These are phyloP conservation scores for Aurelia sp. DNA, from an alignment of 30 jellyfish, hydroid and myxozoan species.

Conservation along the genomic window DNA sequence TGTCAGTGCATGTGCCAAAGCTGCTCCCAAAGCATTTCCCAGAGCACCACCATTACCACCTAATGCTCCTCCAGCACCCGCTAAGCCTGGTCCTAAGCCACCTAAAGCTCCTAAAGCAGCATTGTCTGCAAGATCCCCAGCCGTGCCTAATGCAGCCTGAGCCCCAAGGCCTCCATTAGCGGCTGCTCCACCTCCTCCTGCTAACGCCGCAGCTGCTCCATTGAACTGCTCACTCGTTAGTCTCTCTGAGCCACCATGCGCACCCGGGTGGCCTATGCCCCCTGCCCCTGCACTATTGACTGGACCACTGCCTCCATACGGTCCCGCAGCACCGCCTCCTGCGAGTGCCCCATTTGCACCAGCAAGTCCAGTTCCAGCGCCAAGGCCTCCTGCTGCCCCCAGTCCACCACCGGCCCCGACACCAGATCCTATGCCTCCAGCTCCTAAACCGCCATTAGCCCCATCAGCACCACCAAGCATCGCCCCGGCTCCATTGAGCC, in stretches of 20 bases:
- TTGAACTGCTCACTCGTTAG: conserved; percentile 75
- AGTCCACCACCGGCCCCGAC: conserved; percentile 29
- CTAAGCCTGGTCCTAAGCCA: neutral
- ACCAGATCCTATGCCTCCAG: conserved; percentile 44
- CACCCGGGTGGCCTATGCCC: conserved; percentile 52
- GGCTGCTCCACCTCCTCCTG: conserved; percentile 38
- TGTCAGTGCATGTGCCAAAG: conserved; percentile 24
- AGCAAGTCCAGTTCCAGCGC: neutral
- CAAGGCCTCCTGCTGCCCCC: conserved; percentile 36
- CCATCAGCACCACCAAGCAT: conserved; percentile 66
- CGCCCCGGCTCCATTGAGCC: conserved; percentile 51
- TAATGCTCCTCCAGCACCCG: conserved; percentile 28
- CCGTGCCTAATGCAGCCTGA: conserved; percentile 33
- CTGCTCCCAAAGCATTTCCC: conserved; percentile 18
- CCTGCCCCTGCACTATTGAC: conserved; percentile 54
- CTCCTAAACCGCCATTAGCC: conserved; percentile 37
- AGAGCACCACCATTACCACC: conserved; percentile 22
- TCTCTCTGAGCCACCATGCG: conserved; percentile 66
- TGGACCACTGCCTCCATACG: conserved; percentile 75
- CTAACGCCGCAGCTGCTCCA: conserved; percentile 33
- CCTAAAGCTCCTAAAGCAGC: conserved; percentile 68
- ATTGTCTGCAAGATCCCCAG: conserved; percentile 54
- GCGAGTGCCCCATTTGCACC: conserved; percentile 14
- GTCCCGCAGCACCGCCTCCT: conserved; percentile 67
- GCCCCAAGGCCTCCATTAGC: conserved; percentile 40